Percentiles rank a stretch among this genome's conserved stretches.
Evolutionary conservation across 1,140 invertebrate species (phyloP).

Genomic region (Solenopsis fugax): DNA sequence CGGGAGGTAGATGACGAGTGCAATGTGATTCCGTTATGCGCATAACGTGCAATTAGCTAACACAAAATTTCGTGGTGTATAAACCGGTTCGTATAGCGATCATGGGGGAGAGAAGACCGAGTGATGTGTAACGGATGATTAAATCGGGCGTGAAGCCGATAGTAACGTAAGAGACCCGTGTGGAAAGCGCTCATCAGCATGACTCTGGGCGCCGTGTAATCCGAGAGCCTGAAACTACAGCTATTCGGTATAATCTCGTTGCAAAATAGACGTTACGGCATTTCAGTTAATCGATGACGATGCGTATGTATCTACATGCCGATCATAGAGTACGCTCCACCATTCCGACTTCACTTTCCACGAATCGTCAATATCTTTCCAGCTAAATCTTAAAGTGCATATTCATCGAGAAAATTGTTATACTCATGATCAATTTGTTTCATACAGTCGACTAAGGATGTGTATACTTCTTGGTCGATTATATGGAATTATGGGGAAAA

Average conservation of each 20-base stretch:
- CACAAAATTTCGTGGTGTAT: slow-evolving; percentile 27
- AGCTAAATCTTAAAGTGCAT: background rate
- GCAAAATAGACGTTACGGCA: slow-evolving; percentile 56
- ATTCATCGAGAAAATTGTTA: background rate
- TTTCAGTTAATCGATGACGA: slow-evolving; percentile 46
- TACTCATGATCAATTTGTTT: background rate
- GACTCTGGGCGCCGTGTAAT: slow-evolving; percentile 38
- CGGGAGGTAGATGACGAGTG: slow-evolving; percentile 26
- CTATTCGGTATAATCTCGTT: slow-evolving; percentile 45
- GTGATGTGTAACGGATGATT: slow-evolving; percentile 53
- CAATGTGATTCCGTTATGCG: background rate
- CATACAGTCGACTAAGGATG: background rate
- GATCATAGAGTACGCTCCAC: background rate
- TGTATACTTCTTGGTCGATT: background rate
- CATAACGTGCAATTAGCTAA: slow-evolving; percentile 23
- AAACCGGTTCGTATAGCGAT: slow-evolving; percentile 34
- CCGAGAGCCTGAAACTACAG: slow-evolving; percentile 26
- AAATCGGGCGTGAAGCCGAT: slow-evolving; percentile 55
- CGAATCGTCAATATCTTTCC: slow-evolving; percentile 57
- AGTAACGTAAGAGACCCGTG: slow-evolving; percentile 48
- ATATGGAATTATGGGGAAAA: background rate
- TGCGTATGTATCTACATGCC: slow-evolving; percentile 11
- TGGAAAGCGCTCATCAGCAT: slow-evolving; percentile 44
- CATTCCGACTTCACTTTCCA: background rate
- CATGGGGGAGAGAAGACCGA: slow-evolving; percentile 7